Evolutionary conservation across 2,113 vertebrate species (phyloP), one percentile per base, ranked within the genome.

Genomic region (Osmerus eperlanus): DNA sequence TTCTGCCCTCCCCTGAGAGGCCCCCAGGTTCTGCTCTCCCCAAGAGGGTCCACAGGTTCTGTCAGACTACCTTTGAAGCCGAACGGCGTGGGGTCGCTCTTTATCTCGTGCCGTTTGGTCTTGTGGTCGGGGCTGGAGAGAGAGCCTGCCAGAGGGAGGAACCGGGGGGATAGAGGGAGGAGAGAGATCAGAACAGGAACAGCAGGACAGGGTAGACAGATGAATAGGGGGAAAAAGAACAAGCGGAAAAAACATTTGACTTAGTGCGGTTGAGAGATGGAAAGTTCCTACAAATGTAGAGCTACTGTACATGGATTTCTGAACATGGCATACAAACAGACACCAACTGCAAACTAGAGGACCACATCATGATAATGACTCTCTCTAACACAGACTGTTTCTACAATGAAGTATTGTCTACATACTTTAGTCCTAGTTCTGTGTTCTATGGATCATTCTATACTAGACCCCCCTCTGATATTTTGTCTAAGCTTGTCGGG

Each of bases 51-150:
- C 2, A 25, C 66, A 68, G 11, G 36, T 15, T 25, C 4, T 14
- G 19, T 23, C 66, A 6, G 21, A 51, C 19, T 86, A 98, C 96
- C 97, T 97, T 94, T 96, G 84, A 96, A 90, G 89, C 97, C 97
- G 81, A 99, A 93, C 19, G 97, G 97, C 71, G 96, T 97, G 72
- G 96, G 97, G 72, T 99, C 96, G 62, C 96, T 98, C 95, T 95
- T 95, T 86, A 96, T 93, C 93, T 95, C 92, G 0, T 94, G 96
- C 1, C 95, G 94, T 88, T 99, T 98, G 72, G 95, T 88, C 92
- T 96, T 99, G 94, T 94, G 97, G 89, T 97, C 97, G 63, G 96
- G 95, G 80, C 96, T 97, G 85, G 94, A 90, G 83, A 95, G 94
- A 90, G 94, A 95, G 82, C 94, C 97, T 98, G 88, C 67, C 58